Conservation (phyloP, 2,797 vertebrate genomes). For the Dendrocincla fuliginosa region DNA sequence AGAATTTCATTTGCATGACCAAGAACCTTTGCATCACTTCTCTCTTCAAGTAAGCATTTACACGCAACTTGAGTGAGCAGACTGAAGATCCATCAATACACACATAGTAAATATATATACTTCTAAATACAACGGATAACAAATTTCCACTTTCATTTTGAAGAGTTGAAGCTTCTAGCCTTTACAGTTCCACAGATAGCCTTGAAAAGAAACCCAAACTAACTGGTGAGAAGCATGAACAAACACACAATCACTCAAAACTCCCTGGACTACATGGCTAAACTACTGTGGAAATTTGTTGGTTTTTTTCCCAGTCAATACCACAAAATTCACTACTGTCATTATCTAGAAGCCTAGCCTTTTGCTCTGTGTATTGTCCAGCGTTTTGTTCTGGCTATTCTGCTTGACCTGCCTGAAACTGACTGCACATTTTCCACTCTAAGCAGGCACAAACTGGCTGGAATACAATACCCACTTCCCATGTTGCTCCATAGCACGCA, state of each 20-base stretch:
- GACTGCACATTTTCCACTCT: background rate
- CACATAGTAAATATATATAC: too few relatives aligned
- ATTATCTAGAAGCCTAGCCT: background rate
- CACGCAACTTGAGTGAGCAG: background rate
- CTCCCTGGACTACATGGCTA: background rate
- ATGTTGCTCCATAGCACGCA: background rate
- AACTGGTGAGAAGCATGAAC: background rate
- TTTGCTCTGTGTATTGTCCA: background rate
- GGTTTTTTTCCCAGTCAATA: background rate
- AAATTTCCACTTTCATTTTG: background rate
- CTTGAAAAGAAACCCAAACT: background rate
- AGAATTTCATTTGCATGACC: background rate
- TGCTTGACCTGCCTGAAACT: background rate
- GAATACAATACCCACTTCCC: background rate
- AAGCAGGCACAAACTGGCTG: background rate
- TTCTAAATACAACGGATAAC: background rate
- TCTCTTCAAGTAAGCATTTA: background rate
- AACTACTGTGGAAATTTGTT: background rate
- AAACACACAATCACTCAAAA: background rate
- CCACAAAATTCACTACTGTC: background rate
- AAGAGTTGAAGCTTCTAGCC: background rate
- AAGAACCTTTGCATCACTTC: background rate
- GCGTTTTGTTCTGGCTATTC: background rate
- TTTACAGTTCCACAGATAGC: background rate
- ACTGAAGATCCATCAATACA: background rate